Base-by-base conservation (phyloP, 1,140 invertebrate species). In the Calycopis cecrops region DNA sequence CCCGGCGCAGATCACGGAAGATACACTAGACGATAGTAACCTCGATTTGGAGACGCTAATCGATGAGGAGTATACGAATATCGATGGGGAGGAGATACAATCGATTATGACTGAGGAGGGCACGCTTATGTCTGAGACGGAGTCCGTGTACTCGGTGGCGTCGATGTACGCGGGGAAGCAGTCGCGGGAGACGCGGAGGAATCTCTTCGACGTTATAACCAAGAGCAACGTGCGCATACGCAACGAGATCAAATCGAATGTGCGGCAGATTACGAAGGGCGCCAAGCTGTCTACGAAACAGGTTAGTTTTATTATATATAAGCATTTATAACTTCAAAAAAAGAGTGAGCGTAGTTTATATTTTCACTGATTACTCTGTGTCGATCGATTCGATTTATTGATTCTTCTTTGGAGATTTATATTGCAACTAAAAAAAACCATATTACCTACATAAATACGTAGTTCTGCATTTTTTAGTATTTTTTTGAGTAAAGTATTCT, bases 251-350 rank as follows among this genome's bases (percentile, higher is more conserved):
- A 88, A 88, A 58, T 79, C 76, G 3, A 88, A 86, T 59, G 81
- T 88, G 35, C 71, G 85, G 63, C 79, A 77, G 59, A 80, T 88
- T 38, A 81, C 86, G n/a, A 88, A 88, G 66, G 83, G 83, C 9
- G 76, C 84, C 9, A 88, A 88, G 56, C 57, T 88, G 50, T 85
- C 86, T 0, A 79, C 81, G 0, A 88, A 88, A 65, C 85, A 88
- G 78, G 87, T 87, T 59, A 35, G 55, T 59, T 28, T 38, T 10
- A 16, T 49, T 42, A 21, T 40, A 40, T 7, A n/a, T 38, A 38
- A n/a, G n/a, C n/a, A n/a, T n/a, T n/a, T n/a, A n/a, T n/a, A n/a
- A n/a, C n/a, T n/a, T n/a, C n/a, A n/a, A n/a, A n/a, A n/a, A n/a
- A n/a, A n/a, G n/a, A n/a, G n/a, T n/a, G n/a, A n/a, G n/a, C n/a